phyloP scores from a whole-genome alignment of 64 coral and sea anemone genomes.

The Astreopora myriophthalma region DNA sequence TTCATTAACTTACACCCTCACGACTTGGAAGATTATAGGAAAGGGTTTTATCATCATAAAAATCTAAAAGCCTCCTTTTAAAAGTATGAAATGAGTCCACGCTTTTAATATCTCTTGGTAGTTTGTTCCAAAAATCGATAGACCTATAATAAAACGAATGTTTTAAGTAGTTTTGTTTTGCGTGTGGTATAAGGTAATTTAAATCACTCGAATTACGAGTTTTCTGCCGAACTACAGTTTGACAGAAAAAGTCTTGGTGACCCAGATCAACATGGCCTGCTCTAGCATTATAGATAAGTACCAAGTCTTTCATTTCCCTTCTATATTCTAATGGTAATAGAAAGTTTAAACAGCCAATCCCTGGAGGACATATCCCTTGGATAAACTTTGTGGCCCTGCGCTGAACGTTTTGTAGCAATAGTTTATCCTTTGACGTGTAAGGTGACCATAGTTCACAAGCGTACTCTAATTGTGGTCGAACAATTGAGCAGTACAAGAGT shows the following conservation, averaged over 20 bases:
- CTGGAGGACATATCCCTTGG: slow-evolving; percentile 42
- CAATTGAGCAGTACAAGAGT: slow-evolving; percentile 59
- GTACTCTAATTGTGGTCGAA: slow-evolving; percentile 75
- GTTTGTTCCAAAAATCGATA: slow-evolving; percentile 11
- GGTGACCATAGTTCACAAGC: slow-evolving; percentile 61
- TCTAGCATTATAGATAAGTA: slow-evolving; percentile 35
- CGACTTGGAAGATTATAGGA: slow-evolving; percentile 12
- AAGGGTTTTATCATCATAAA: not conserved
- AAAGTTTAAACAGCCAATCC: slow-evolving; percentile 54
- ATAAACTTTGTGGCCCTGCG: slow-evolving; percentile 69
- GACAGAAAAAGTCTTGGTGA: slow-evolving; percentile 34
- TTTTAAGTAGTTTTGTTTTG: slow-evolving; percentile 58
- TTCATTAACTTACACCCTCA: not conserved
- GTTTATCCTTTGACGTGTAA: slow-evolving; percentile 55
- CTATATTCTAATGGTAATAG: slow-evolving; percentile 52
- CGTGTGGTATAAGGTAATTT: slow-evolving; percentile 13
- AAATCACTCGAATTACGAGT: slow-evolving; percentile 31
- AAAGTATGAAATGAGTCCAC: not conserved
- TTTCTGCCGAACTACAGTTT: slow-evolving; percentile 11
- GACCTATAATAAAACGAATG: slow-evolving; percentile 45
- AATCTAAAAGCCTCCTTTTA: slow-evolving; percentile 29
- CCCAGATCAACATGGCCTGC: slow-evolving; percentile 41
- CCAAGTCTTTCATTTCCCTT: slow-evolving; percentile 21
- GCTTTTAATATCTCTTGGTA: not conserved
- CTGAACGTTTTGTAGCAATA: slow-evolving; percentile 56